phyloP scores from a whole-genome alignment of 2,888 invertebrate genomes.

The Pycnomerus fuliginosus region DNA sequence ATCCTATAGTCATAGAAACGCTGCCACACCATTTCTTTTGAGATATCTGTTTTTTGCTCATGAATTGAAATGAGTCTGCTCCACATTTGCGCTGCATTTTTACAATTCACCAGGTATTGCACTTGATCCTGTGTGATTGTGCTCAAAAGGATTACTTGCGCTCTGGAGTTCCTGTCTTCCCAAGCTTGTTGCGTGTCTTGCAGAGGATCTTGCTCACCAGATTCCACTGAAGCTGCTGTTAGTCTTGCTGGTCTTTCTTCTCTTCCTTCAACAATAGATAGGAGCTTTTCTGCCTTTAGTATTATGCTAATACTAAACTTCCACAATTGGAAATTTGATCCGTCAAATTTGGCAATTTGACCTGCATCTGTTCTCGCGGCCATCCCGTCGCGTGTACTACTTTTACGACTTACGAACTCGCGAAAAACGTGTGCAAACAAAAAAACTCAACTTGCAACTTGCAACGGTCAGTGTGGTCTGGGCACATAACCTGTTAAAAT shows the following conservation, averaged over 20 bases:
- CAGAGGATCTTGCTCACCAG: background rate
- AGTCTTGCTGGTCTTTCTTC: slow-evolving; percentile 5
- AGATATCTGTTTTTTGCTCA: slow-evolving; percentile 34
- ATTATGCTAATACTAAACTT: slow-evolving; percentile 10
- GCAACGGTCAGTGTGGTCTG: too few species aligned
- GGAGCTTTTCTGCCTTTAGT: slow-evolving; percentile 17
- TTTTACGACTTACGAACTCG: background rate
- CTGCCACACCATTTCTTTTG: slow-evolving; percentile 32
- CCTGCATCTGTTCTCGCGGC: background rate
- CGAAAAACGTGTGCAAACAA: too few species aligned
- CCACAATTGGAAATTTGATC: slow-evolving; percentile 9
- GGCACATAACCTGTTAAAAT: background rate
- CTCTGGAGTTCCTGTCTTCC: slow-evolving; percentile 15
- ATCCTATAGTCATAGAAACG: slow-evolving; percentile 16
- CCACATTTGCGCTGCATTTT: slow-evolving; percentile 36
- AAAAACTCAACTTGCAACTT: too few species aligned
- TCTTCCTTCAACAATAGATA: slow-evolving; percentile 11
- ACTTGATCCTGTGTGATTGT: slow-evolving; percentile 16
- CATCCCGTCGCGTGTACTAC: slow-evolving; percentile 1
- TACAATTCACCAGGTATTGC: slow-evolving; percentile 23
- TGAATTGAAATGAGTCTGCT: slow-evolving; percentile 30
- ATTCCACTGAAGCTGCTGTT: slow-evolving; percentile 3
- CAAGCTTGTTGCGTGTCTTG: too few species aligned
- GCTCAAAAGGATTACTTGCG: slow-evolving; percentile 16
- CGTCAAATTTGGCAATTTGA: slow-evolving; percentile 6